phyloP scores from a whole-genome alignment of 2,113 vertebrate genomes.

The Machaerirhynchus nigripectus region DNA sequence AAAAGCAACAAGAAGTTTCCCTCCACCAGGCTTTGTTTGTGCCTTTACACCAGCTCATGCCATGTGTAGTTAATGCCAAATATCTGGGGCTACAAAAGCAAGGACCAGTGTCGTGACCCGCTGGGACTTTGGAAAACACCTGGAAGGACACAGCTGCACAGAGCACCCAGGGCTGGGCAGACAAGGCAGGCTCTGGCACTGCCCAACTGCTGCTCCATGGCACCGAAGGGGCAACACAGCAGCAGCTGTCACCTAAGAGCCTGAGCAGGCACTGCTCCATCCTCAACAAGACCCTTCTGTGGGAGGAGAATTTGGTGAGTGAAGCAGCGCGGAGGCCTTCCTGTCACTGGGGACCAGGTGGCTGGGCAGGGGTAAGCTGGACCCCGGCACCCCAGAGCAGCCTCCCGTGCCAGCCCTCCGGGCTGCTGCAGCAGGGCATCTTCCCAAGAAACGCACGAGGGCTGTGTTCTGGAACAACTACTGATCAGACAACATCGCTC shows the following conservation, averaged over 20 bases:
- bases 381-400: not conserved
- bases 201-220: accelerated
- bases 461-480: not conserved
- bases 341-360: not conserved
- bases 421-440: not conserved
- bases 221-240: not conserved
- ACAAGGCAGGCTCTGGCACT: not conserved
- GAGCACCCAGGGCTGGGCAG: not conserved
- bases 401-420: not conserved
- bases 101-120: not conserved
- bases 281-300: not conserved
- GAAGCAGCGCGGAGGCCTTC: not conserved
- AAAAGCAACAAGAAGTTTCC: not conserved
- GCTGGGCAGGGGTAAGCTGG: not conserved
- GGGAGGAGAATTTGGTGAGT: not conserved
- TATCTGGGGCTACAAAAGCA: not conserved
- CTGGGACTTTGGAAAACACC: not conserved
- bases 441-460: not conserved
- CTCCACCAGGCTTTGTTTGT: not conserved
- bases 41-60: not conserved
- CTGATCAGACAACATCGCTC: not conserved
- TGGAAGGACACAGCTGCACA: not conserved
- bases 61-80: not conserved
- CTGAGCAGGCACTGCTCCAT: not conserved
- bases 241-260: not conserved